Evolutionary conservation across 2,888 invertebrate species (phyloP).

Genomic region (Steromphala cineraria): DNA sequence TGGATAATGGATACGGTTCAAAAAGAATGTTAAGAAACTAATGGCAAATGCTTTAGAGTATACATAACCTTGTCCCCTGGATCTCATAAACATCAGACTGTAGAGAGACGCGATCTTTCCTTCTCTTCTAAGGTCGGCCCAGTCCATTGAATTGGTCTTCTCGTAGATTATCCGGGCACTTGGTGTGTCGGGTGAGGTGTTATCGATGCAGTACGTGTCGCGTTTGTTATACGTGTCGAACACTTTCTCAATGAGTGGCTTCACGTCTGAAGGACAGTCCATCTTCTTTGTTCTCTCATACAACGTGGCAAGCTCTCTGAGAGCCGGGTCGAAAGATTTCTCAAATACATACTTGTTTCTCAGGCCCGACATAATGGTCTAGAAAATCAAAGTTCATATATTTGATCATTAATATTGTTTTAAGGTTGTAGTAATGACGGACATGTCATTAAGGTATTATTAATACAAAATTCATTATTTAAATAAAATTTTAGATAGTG

Average conservation of each 20-base stretch:
- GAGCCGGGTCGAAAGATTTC: background rate
- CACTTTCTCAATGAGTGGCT: background rate
- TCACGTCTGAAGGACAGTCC: background rate
- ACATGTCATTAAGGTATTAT: no score
- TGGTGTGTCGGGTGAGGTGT: background rate
- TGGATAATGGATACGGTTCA: no score
- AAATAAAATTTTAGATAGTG: no score
- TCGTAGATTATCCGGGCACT: background rate
- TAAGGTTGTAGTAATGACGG: no score
- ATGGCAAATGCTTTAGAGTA: no score
- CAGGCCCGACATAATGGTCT: no score
- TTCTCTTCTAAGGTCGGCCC: background rate
- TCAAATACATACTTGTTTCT: no score
- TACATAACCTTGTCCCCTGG: background rate
- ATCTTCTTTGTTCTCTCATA: background rate
- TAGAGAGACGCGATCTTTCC: background rate
- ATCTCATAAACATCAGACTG: background rate
- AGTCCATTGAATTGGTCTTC: background rate
- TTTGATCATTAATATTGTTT: no score
- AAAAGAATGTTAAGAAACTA: no score
- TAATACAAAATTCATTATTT: no score
- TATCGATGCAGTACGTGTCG: background rate
- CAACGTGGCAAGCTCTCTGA: background rate
- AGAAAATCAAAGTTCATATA: no score
- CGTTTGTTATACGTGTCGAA: background rate